Percentiles rank a stretch among this genome's conserved stretches.
These are phyloP conservation scores for Nasonia giraulti DNA, from an alignment of 1,140 invertebrate species.

Conservation along the genomic window DNA sequence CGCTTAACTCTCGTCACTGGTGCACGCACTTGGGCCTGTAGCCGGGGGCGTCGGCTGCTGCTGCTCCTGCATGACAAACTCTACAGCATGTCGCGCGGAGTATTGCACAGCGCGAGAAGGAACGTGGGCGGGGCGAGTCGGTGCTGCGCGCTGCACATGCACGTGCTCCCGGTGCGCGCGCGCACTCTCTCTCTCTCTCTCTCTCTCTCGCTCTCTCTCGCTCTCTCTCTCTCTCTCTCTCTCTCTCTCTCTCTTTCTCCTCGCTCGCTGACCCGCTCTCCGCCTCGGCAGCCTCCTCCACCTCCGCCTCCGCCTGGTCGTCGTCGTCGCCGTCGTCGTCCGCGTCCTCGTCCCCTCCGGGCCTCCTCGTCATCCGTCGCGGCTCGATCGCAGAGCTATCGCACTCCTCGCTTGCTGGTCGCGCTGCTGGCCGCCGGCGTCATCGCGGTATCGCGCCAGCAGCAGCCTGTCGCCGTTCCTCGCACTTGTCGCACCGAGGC, in stretches of 20 bases:
- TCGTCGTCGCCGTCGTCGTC: not conserved
- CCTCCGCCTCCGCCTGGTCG: not conserved
- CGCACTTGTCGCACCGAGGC: no score
- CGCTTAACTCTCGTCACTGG: not conserved
- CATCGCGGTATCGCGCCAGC: no score
- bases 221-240: no score
- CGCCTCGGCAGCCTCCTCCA: not conserved
- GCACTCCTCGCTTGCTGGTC: no score
- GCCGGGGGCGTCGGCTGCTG: constrained; percentile 30
- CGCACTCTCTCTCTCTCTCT: not conserved
- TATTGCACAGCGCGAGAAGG: not conserved
- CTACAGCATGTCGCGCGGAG: no score
- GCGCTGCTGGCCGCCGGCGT: no score
- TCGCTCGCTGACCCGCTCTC: not conserved
- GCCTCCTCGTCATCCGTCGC: no score
- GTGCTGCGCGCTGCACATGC: not conserved
- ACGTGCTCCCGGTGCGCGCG: not conserved
- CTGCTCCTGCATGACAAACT: no score
- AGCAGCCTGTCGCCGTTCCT: no score
- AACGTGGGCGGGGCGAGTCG: constrained; percentile 2
- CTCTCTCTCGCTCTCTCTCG: not conserved
- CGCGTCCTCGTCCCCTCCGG: no score
- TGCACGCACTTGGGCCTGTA: constrained; percentile 9
- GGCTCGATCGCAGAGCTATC: no score
- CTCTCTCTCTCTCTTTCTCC: not conserved